A percentile compares a stretch with the other conserved stretches of the same genome.
phyloP scores from a whole-genome alignment of 2,113 vertebrate species.

The Ceratotherium simum region DNA sequence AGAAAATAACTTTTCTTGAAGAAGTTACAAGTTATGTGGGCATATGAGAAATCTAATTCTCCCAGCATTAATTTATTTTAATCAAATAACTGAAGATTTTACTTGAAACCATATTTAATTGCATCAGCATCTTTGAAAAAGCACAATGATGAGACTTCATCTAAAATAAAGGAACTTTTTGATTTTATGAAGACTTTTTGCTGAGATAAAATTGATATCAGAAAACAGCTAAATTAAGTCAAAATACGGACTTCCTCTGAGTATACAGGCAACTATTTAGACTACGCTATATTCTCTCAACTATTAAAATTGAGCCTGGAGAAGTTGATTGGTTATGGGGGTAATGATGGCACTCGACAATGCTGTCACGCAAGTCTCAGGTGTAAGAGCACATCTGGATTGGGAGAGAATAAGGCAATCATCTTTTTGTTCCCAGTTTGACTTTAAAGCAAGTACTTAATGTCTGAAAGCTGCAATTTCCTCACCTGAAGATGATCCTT shows the following conservation, averaged over 20 bases:
- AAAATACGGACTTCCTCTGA: background rate
- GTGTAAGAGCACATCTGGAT: background rate
- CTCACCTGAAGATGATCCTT: background rate
- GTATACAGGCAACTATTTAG: background rate
- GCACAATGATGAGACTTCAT: background rate
- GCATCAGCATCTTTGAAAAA: background rate
- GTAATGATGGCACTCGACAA: background rate
- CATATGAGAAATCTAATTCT: background rate
- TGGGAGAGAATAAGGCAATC: background rate
- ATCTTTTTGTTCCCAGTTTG: background rate
- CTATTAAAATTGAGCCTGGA: background rate
- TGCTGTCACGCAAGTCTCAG: no score
- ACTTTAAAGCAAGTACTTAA: background rate
- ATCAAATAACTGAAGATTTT: constrained; percentile 15
- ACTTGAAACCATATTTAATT: background rate
- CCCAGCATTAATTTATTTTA: background rate
- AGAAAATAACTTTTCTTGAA: background rate
- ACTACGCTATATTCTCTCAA: background rate
- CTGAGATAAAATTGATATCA: background rate
- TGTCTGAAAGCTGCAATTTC: background rate
- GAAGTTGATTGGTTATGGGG: background rate
- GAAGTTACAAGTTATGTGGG: background rate
- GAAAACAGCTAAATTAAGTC: background rate
- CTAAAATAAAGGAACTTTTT: background rate
- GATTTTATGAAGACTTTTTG: background rate